A percentile compares a stretch with the other conserved stretches of the same genome.
Evolutionary conservation across 2,888 invertebrate genomes (phyloP).

Genomic region (Lampropteryx suffumata): DNA sequence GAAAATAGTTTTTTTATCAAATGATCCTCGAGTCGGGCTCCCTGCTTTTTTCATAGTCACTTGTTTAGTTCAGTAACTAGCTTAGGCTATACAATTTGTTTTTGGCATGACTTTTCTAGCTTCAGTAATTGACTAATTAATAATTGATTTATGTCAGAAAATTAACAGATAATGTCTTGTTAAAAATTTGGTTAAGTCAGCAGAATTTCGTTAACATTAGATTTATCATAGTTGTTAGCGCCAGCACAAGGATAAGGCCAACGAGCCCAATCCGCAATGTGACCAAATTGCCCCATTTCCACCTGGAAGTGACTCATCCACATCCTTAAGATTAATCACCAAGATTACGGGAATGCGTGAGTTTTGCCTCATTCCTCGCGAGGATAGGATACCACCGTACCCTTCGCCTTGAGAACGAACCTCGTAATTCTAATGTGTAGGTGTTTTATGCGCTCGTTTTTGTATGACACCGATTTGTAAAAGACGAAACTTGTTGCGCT

Average conservation of each 20-base stretch:
- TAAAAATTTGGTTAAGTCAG: too few relatives aligned
- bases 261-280: conserved; percentile 25
- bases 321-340: conserved; percentile 15
- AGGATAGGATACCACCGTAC: not conserved
- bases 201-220: too few relatives aligned
- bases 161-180: too few relatives aligned
- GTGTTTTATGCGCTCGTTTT: not conserved
- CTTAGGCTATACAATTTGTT: too few relatives aligned
- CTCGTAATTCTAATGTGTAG: not conserved
- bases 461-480: too few relatives aligned
- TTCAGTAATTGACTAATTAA: too few relatives aligned
- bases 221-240: not conserved
- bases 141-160: too few relatives aligned
- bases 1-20: too few relatives aligned
- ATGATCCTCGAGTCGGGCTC: too few relatives aligned
- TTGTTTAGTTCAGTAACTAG: too few relatives aligned
- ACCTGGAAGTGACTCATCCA: conserved; percentile 27
- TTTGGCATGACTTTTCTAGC: too few relatives aligned
- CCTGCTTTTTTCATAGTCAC: too few relatives aligned
- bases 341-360: conserved; percentile 23
- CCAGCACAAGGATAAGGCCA: conserved; percentile 27
- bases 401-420: conserved; percentile 1
- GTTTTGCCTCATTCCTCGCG: conserved; percentile 20
- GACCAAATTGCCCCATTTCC: conserved; percentile 29
- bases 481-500: not conserved